Evolutionary conservation across 2,113 vertebrate species (phyloP).

Genomic region (Cacatua alba): DNA sequence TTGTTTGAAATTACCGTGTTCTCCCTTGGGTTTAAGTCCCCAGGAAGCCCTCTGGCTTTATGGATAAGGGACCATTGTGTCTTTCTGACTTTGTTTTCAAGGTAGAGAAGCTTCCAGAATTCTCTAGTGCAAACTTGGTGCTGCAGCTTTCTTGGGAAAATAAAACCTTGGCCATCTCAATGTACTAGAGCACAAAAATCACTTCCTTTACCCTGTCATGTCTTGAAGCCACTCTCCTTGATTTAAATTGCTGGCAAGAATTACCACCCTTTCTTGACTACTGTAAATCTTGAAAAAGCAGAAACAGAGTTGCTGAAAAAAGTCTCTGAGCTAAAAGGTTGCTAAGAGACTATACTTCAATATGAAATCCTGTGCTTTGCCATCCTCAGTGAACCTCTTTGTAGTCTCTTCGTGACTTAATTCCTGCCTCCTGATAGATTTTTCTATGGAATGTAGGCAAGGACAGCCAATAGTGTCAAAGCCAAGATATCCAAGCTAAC

Average conservation of each 20-base stretch:
- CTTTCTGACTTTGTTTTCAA: neutral
- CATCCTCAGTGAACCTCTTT: neutral
- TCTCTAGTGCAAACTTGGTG: neutral
- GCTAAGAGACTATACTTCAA: neutral
- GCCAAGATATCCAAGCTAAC: neutral
- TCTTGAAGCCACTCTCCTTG: neutral
- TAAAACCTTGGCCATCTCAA: neutral
- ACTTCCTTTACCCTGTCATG: neutral
- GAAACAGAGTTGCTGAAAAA: neutral
- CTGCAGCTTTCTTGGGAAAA: neutral
- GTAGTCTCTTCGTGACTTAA: neutral
- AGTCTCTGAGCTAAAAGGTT: neutral
- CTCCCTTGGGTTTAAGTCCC: neutral
- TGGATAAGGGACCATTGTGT: neutral
- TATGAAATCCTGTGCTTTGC: neutral
- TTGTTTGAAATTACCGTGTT: neutral
- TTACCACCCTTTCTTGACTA: neutral
- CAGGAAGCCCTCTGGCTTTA: neutral
- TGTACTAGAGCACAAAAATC: neutral
- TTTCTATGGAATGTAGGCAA: neutral
- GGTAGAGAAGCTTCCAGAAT: neutral
- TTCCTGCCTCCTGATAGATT: neutral
- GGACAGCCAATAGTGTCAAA: neutral
- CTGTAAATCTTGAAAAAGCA: neutral
- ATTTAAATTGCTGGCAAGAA: neutral